A percentile compares a stretch with the other conserved stretches of the same genome.
Conservation (phyloP, 2,797 vertebrate species). For the Poecilia velifera region DNA sequence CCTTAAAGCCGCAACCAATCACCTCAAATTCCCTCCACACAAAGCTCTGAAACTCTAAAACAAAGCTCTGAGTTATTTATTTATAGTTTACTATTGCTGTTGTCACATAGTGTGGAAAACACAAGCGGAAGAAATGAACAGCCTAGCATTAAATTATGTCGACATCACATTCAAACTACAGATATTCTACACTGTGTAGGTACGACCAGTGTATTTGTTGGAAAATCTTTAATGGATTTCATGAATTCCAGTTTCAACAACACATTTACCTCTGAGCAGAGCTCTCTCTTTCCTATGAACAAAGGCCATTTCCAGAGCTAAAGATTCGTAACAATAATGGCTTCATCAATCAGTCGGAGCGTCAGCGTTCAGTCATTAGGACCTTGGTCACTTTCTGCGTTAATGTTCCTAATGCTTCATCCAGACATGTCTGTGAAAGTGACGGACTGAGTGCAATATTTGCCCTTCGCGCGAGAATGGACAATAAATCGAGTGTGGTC, state of each 20-base stretch:
- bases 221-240: background rate
- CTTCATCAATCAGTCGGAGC: slow-evolving; percentile 12
- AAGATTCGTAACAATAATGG: slow-evolving; percentile 6
- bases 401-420: slow-evolving; percentile 9
- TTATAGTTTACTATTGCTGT: background rate
- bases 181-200: background rate
- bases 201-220: background rate
- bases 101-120: background rate
- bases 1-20: background rate
- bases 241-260: background rate
- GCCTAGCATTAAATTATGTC: background rate
- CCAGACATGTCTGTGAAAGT: slow-evolving; percentile 3
- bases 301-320: slow-evolving; percentile 2
- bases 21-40: background rate
- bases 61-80: no score
- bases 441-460: slow-evolving; percentile 6
- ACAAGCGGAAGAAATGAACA: background rate
- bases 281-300: background rate
- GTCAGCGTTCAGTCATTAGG: slow-evolving; percentile 9
- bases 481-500: slow-evolving; percentile 11
- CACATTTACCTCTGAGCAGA: background rate
- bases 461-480: slow-evolving; percentile 9
- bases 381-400: slow-evolving; percentile 4
- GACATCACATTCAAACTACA: background rate
- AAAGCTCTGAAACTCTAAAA: background rate